Conservation (phyloP, 1,140 invertebrate species). For the Solenopsis invicta region DNA sequence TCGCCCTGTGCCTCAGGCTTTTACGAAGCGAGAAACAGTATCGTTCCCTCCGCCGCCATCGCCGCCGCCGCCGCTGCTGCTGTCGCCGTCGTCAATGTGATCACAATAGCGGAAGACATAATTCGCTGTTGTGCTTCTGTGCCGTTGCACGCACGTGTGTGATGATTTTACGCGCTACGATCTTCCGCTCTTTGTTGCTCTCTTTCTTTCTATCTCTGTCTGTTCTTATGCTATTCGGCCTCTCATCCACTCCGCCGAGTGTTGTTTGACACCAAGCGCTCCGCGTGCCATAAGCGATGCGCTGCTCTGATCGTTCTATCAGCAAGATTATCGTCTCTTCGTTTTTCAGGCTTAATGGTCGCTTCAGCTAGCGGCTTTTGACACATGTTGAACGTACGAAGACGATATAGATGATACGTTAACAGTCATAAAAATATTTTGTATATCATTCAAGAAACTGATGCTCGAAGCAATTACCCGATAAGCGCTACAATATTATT, state of each 20-base stretch:
- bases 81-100: neutral
- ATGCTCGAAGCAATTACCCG: neutral
- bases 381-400: neutral
- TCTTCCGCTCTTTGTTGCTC: conserved; percentile 23
- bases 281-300: conserved; percentile 23
- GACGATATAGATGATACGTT: neutral
- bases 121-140: conserved; percentile 38
- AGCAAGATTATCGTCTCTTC: conserved; percentile 45
- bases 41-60: neutral
- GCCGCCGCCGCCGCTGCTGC: neutral
- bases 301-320: conserved; percentile 27
- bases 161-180: neutral
- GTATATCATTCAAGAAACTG: neutral
- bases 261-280: conserved; percentile 37
- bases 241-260: conserved; percentile 38
- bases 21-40: neutral
- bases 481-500: too few species aligned
- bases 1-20: conserved; percentile 5
- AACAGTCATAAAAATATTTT: neutral
- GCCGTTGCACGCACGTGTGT: conserved; percentile 53
- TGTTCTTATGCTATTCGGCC: conserved; percentile 31
- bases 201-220: conserved; percentile 58
- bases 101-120: neutral
- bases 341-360: conserved; percentile 41
- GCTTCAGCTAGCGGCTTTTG: conserved; percentile 32